Base-by-base conservation (phyloP, 2,797 vertebrate genomes). In the Lepidocolaptes lacrymiger region DNA sequence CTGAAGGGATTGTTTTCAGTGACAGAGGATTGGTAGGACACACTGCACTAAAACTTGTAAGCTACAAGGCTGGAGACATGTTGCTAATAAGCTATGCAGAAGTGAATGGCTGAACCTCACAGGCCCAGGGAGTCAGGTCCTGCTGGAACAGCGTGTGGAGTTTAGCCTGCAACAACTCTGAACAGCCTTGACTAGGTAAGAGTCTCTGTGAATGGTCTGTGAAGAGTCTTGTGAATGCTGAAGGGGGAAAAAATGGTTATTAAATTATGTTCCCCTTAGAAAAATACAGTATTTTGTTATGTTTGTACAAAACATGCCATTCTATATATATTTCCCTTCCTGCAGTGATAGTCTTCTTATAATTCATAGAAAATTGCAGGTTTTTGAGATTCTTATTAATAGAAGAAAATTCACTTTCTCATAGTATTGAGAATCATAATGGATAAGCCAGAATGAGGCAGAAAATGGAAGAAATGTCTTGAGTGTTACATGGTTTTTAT, bases 401-500 rank as follows among this genome's bases (percentile, higher is more conserved):
- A 72, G 36, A 39, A 94, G 27, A 88, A 95, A 72, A 58, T 43
- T 61, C 16, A 34, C 54, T 75, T 93, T 75, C 46, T 91, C 2
- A 0, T 46, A 46, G 22, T 36, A 49, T 39, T 51, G 61, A 89
- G 79, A 74, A 64, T 77, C 73, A 49, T 93, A 91, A 83, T 44
- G 61, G 61, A 36, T 77, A 51, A 89, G 10, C 43, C 3, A 3
- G 43, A 55, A 84, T 52, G 43, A 91, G 44, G 44, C 82, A 95
- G 84, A 58, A 93, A 94, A 95, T 75, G 58, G 75, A 89, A 88
- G 54, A 92, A 92, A 75, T 0, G 1, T 83, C 78, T 64, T 13
- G 1, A 82, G 36, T 89, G 39, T 91, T 74, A 62, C 63, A 59
- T 85, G 43, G 13, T 81, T 69, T 83, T 93, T 91, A 81, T 93